Conservation (phyloP, 2,888 invertebrate species). For the Archips crataeganus region DNA sequence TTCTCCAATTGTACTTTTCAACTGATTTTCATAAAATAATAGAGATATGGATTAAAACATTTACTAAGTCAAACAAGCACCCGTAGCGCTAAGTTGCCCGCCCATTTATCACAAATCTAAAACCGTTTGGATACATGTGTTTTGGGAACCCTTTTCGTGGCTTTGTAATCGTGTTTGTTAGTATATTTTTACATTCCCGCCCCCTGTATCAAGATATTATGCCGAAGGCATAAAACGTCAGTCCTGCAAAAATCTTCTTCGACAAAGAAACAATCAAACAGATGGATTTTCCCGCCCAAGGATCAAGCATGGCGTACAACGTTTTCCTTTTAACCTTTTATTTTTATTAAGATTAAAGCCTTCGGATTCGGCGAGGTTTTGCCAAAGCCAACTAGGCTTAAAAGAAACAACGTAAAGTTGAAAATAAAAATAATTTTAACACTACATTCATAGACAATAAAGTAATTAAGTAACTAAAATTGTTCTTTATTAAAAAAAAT, state of each 20-base stretch:
- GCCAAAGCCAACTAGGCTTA: conserved; percentile 1
- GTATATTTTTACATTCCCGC: neutral
- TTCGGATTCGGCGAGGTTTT: neutral
- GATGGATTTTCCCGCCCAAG: conserved; percentile 30
- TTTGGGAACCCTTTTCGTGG: conserved; percentile 4
- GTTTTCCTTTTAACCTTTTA: conserved; percentile 29
- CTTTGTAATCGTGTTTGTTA: conserved; percentile 13
- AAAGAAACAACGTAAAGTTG: neutral
- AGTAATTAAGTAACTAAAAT: neutral
- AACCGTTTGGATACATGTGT: neutral
- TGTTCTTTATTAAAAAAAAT: no score
- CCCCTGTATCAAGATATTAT: conserved; percentile 5
- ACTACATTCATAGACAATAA: neutral
- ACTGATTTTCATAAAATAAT: neutral
- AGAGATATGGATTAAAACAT: neutral
- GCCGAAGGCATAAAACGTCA: conserved; percentile 14
- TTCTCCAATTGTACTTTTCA: neutral
- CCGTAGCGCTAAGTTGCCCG: neutral
- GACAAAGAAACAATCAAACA: conserved; percentile 35
- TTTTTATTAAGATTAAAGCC: conserved; percentile 20
- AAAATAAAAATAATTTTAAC: neutral
- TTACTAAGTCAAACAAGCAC: conserved; percentile 8
- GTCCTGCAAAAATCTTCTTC: conserved; percentile 18
- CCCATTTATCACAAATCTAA: conserved; percentile 7
- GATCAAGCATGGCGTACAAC: conserved; percentile 21